These are phyloP conservation scores for Lophius piscatorius DNA, from an alignment of 2,113 vertebrate species.

Conservation along the genomic window DNA sequence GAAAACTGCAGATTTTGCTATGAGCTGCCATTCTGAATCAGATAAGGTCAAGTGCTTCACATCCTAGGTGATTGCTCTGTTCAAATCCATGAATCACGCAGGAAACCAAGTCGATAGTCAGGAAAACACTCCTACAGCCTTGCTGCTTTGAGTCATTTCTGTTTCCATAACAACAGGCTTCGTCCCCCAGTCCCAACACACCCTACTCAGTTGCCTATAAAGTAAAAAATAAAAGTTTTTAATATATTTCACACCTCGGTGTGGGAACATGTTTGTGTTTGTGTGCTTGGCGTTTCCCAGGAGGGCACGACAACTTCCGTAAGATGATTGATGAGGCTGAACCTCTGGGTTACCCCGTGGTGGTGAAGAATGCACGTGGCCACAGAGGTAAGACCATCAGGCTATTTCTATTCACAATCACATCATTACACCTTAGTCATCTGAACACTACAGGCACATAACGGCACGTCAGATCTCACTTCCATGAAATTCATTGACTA, in stretches of 20 bases:
- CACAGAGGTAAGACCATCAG: conserved; percentile 84
- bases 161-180: conserved; percentile 54
- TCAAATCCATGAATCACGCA: conserved; percentile 46
- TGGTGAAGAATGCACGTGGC: conserved; percentile 92
- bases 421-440: conserved; percentile 6
- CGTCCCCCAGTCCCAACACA: conserved; percentile 4
- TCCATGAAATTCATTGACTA: conserved; percentile 47
- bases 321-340: conserved; percentile 94
- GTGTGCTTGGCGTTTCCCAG: conserved; percentile 66
- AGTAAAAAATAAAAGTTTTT: conserved; percentile 12
- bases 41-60: conserved; percentile 54
- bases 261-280: conserved; percentile 6
- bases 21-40: conserved; percentile 28
- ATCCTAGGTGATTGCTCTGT: conserved; percentile 35
- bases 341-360: conserved; percentile 89
- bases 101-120: conserved; percentile 24
- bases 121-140: conserved; percentile 38
- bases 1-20: conserved; percentile 33
- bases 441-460: not conserved
- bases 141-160: conserved; percentile 44
- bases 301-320: conserved; percentile 90
- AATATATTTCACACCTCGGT: conserved; percentile 5
- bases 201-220: conserved; percentile 10
- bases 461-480: conserved; percentile 21
- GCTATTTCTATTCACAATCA: not conserved